These are phyloP conservation scores for Notarius lentiginosus DNA, from an alignment of 2,113 vertebrate genomes.

Conservation along the genomic window DNA sequence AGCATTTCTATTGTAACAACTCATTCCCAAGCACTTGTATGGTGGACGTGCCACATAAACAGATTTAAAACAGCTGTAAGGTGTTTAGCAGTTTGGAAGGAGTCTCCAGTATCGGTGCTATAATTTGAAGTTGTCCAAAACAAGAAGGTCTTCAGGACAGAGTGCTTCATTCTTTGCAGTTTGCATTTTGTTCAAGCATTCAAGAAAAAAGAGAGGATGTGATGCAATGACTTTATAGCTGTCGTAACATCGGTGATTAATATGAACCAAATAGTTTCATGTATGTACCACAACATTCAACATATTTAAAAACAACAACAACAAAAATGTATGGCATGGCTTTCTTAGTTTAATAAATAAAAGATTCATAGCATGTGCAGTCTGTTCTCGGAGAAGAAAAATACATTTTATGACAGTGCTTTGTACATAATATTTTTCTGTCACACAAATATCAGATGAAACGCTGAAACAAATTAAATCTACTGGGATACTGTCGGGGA, in stretches of 20 bases:
- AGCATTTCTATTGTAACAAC: neutral
- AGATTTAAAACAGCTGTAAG: neutral
- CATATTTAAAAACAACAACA: neutral
- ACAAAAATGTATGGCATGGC: neutral
- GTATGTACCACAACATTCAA: neutral
- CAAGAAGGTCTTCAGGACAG: neutral
- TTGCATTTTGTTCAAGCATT: neutral
- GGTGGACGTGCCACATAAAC: neutral
- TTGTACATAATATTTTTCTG: neutral
- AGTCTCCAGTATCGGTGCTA: neutral
- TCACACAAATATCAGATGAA: neutral
- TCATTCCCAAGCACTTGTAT: neutral
- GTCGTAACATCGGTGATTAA: neutral
- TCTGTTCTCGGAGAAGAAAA: neutral
- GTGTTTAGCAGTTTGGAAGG: neutral
- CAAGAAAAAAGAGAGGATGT: neutral
- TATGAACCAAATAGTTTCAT: neutral
- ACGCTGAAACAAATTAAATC: neutral
- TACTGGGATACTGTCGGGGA: no score
- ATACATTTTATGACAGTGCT: neutral
- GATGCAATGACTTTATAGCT: neutral
- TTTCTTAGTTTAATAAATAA: neutral
- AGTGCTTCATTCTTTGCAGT: neutral
- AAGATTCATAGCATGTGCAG: neutral
- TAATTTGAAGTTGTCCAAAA: neutral